A percentile compares a stretch with the other conserved stretches of the same genome.
Conservation (phyloP, 2,113 vertebrate genomes). For the Rhizomys pruinosus region DNA sequence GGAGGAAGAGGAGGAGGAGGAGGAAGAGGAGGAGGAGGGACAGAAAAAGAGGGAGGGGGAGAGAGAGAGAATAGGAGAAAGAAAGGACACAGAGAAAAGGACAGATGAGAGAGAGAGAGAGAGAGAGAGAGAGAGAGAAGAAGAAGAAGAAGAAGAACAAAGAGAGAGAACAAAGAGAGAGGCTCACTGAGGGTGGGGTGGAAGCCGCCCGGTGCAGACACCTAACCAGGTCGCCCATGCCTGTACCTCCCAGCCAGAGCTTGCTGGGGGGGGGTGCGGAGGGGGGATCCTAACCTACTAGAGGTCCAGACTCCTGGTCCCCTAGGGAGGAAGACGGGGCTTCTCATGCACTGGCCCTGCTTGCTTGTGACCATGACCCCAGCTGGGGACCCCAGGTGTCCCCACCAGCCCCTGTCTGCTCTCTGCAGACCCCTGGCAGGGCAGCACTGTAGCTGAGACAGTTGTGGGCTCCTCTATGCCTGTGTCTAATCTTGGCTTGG, state of each 20-base stretch:
- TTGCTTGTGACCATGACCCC: not conserved
- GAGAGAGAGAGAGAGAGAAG: too few relatives aligned
- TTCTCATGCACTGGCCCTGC: not conserved
- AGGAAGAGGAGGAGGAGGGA: not conserved
- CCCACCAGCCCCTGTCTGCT: too few relatives aligned
- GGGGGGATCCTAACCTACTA: too few relatives aligned
- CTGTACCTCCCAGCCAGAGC: not conserved
- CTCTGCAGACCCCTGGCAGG: fast-evolving
- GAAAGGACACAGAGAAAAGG: fast-evolving
- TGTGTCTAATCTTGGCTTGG: not conserved
- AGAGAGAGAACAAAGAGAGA: not conserved
- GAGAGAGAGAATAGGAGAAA: fast-evolving
- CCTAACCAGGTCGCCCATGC: not conserved
- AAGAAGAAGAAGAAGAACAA: not conserved
- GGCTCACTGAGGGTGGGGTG: too few relatives aligned
- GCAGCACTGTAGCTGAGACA: fast-evolving
- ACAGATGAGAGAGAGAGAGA: not conserved
- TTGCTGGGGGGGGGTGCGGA: too few relatives aligned
- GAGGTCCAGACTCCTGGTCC: not conserved
- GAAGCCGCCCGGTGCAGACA: not conserved
- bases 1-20: not conserved
- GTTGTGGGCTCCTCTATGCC: fast-evolving
- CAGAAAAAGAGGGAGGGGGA: fast-evolving
- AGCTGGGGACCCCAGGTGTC: not conserved
- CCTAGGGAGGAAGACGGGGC: not conserved